Percentiles rank a stretch among this genome's conserved stretches.
These are phyloP conservation scores for Tenebrosternarchus preto DNA, from an alignment of 2,113 vertebrate species.

Conservation along the genomic window DNA sequence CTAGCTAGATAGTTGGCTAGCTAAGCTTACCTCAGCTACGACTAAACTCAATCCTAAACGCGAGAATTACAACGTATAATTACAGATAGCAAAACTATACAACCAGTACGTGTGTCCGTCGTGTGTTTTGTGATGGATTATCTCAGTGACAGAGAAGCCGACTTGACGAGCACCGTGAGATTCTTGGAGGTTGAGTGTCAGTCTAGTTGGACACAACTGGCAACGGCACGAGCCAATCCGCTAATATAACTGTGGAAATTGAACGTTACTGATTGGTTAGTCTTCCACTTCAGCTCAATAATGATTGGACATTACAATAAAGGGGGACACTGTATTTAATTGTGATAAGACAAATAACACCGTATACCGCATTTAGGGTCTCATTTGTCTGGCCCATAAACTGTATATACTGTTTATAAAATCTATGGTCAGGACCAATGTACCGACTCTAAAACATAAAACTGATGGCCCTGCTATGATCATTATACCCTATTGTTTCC, in stretches of 20 bases:
- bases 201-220: background rate
- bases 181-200: conserved; percentile 29
- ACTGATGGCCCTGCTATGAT: background rate
- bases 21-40: background rate
- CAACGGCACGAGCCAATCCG: conserved; percentile 33
- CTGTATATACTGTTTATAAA: too few species aligned
- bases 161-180: conserved; percentile 11
- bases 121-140: conserved; percentile 47
- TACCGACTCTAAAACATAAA: background rate
- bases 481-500: too few species aligned
- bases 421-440: background rate
- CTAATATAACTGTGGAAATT: background rate
- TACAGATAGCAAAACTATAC: conserved; percentile 46
- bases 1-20: background rate
- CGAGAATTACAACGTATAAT: background rate
- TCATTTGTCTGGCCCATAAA: too few species aligned
- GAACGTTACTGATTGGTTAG: conserved; percentile 24
- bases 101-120: conserved; percentile 49
- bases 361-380: too few species aligned
- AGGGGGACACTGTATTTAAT: background rate
- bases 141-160: background rate
- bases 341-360: background rate
- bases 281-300: background rate
- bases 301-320: conserved; percentile 32
- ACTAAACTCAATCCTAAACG: background rate